These are phyloP conservation scores for Chrysolina oricalcia DNA, from an alignment of 2,888 invertebrate genomes.

Conservation along the genomic window DNA sequence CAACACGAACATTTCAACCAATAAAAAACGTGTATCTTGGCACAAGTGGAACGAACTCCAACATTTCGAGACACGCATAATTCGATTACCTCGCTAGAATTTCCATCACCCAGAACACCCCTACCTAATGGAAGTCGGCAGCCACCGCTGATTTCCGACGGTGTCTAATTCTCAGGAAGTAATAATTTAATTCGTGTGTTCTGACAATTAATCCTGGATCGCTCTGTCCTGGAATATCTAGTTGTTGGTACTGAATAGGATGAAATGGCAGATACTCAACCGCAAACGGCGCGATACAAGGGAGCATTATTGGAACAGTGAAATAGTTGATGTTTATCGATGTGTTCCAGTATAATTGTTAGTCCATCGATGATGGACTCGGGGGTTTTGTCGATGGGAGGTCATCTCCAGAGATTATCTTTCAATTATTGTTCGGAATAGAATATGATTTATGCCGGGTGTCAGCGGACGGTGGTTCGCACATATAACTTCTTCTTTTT, in stretches of 20 bases:
- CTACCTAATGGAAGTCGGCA: not conserved
- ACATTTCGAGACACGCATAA: too few species aligned
- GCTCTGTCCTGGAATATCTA: constrained; percentile 8
- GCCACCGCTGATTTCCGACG: not conserved
- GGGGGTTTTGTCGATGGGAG: not conserved
- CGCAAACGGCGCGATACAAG: constrained; percentile 12
- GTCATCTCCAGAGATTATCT: not conserved
- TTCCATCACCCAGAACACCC: not conserved
- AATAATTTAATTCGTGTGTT: constrained; percentile 19
- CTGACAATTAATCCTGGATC: constrained; percentile 15
- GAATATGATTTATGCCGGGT: too few species aligned
- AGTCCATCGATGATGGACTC: not conserved
- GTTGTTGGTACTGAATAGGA: not conserved
- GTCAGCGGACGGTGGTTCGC: too few species aligned
- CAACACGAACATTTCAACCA: too few species aligned
- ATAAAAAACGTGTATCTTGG: too few species aligned
- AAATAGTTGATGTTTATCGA: constrained; percentile 12
- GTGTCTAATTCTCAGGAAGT: constrained; percentile 15
- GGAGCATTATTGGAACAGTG: constrained; percentile 5
- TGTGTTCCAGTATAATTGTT: not conserved
- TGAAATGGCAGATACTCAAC: constrained; percentile 3
- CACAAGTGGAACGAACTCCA: too few species aligned
- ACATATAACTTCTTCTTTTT: too few species aligned
- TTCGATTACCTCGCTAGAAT: not conserved
- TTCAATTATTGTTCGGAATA: too few species aligned